Conservation (phyloP, 2,113 vertebrate genomes). For the Crotalus helleri region DNA sequence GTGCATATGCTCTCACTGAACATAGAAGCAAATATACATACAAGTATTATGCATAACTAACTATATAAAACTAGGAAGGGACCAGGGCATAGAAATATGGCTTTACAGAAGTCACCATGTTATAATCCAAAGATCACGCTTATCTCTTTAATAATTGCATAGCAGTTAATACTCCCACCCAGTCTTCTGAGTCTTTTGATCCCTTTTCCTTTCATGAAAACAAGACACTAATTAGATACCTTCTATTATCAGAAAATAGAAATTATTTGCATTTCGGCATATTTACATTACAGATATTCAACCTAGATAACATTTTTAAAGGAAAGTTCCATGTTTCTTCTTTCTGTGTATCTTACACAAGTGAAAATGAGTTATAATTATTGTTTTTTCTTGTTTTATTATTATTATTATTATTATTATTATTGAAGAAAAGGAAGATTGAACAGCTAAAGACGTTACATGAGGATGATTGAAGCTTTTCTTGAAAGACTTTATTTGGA, state of each 20-base stretch:
- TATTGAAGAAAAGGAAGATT: slow-evolving; percentile 4
- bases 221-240: background rate
- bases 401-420: no score
- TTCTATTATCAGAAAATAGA: accelerated
- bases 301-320: background rate
- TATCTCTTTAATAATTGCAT: background rate
- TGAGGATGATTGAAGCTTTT: slow-evolving; percentile 24
- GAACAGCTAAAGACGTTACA: slow-evolving; percentile 25
- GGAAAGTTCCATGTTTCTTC: background rate
- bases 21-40: background rate
- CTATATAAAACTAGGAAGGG: background rate
- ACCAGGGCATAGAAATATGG: background rate
- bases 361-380: background rate
- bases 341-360: background rate
- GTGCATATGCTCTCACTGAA: background rate
- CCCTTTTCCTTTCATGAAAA: background rate
- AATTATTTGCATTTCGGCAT: background rate
- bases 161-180: background rate
- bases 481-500: slow-evolving; percentile 26
- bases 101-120: background rate
- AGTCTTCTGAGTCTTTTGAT: background rate
- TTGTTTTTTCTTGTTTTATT: background rate
- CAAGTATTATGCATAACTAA: background rate
- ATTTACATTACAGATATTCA: background rate
- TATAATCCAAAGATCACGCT: background rate